Percentiles rank a stretch among this genome's conserved stretches.
phyloP scores from a whole-genome alignment of 1,140 invertebrate species.

The Triops longicaudatus region DNA sequence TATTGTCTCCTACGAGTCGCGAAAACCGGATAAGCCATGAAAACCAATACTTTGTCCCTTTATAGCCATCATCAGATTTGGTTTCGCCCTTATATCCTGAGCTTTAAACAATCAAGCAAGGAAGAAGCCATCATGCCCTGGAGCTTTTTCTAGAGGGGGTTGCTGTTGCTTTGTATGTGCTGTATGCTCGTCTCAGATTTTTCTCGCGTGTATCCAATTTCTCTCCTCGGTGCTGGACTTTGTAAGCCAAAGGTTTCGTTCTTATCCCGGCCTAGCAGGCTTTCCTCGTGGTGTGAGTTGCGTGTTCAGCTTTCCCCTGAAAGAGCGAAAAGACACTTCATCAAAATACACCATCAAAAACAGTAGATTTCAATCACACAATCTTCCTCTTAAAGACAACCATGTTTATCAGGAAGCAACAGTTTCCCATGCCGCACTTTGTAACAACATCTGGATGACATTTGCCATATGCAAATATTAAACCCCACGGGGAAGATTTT shows the following conservation, averaged over 20 bases:
- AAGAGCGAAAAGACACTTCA: not conserved
- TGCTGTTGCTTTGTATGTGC: not conserved
- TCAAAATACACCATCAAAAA: not conserved
- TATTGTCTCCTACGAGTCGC: no score
- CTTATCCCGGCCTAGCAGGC: no score
- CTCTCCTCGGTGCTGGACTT: not conserved
- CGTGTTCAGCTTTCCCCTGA: not conserved
- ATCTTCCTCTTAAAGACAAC: not conserved
- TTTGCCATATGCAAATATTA: no score
- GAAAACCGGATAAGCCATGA: not conserved
- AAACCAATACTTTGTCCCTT: not conserved
- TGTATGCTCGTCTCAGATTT: conserved; percentile 1
- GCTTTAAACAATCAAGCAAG: not conserved
- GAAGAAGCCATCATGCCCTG: not conserved
- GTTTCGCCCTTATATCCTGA: not conserved
- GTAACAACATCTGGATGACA: no score
- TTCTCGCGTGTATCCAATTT: conserved; percentile 11
- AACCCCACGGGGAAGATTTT: no score
- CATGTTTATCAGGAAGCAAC: not conserved
- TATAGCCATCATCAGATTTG: not conserved
- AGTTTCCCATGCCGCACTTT: no score
- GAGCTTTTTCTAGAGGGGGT: not conserved
- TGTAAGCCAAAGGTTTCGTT: no score
- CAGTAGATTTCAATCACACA: not conserved
- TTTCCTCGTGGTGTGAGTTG: no score